Percentiles rank a stretch among this genome's conserved stretches.
Evolutionary conservation across 2,888 invertebrate species (phyloP).

Genomic region (Sarcophaga variegata): DNA sequence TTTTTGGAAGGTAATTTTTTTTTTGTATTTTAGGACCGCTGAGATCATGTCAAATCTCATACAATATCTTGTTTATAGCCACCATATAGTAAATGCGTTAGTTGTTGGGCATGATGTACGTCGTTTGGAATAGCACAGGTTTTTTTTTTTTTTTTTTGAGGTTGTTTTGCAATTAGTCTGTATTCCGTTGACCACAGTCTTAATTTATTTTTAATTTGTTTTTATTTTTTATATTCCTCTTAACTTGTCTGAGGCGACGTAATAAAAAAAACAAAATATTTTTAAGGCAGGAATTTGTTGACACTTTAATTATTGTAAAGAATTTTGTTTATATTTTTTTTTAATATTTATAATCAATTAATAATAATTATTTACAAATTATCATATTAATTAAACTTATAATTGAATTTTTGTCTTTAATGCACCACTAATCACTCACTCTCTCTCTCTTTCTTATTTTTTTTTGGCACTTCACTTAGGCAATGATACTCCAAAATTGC

Average conservation of each 20-base stretch:
- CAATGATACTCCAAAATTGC: slow-evolving; percentile 17
- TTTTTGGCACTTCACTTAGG: background rate
- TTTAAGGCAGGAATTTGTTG: slow-evolving; percentile 16
- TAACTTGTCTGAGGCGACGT: slow-evolving; percentile 10
- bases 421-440: slow-evolving; percentile 18
- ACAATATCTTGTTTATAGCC: too few relatives aligned
- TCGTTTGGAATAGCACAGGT: slow-evolving; percentile 29
- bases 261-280: background rate
- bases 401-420: background rate
- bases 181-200: slow-evolving; percentile 10
- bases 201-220: slow-evolving; percentile 50
- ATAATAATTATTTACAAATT: background rate
- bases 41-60: too few relatives aligned
- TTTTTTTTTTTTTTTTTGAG: background rate
- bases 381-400: slow-evolving; percentile 1
- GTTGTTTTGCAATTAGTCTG: background rate
- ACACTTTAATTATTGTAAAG: slow-evolving; percentile 34
- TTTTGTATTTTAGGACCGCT: too few relatives aligned
- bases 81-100: background rate
- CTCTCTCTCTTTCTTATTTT: too few relatives aligned
- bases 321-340: slow-evolving; percentile 1
- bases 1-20: slow-evolving; percentile 11
- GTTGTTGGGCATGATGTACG: slow-evolving; percentile 20
- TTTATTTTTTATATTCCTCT: background rate
- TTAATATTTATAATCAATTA: background rate